A percentile compares a stretch with the other conserved stretches of the same genome.
Evolutionary conservation across 2,888 invertebrate genomes (phyloP).

Genomic region (Cephus runcator): DNA sequence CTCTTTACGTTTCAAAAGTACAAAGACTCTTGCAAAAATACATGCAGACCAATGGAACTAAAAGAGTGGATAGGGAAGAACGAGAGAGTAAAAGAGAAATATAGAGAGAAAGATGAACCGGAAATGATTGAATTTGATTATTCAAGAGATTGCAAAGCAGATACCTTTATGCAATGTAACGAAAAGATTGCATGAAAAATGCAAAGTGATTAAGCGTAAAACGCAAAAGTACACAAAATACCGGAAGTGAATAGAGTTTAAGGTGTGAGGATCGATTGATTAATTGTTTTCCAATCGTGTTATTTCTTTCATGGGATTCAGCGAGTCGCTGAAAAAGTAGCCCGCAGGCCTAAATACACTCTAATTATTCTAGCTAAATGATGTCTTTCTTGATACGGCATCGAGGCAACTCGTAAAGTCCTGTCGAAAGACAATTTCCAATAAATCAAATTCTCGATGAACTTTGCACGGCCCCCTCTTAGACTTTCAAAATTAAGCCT

Average conservation of each 20-base stretch:
- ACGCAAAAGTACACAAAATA: background rate
- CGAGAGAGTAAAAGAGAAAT: background rate
- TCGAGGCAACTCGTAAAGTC: slow-evolving; percentile 8
- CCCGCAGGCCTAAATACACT: slow-evolving; percentile 62
- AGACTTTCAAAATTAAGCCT: background rate
- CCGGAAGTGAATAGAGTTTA: background rate
- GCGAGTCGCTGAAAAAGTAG: slow-evolving; percentile 58
- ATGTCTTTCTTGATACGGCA: background rate
- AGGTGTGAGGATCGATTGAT: background rate
- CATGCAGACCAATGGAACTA: background rate
- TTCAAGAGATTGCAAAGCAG: background rate
- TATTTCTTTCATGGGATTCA: slow-evolving; percentile 48
- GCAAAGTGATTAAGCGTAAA: background rate
- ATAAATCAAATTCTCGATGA: slow-evolving; percentile 5
- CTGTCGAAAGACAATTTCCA: slow-evolving; percentile 5
- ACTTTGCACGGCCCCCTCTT: background rate
- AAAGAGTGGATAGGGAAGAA: slow-evolving; percentile 8
- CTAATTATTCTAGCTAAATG: slow-evolving; percentile 42
- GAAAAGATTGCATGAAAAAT: background rate
- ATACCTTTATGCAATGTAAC: background rate
- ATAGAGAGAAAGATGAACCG: slow-evolving; percentile 4
- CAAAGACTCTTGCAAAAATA: background rate
- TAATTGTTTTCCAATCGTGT: slow-evolving; percentile 23
- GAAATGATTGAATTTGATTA: background rate
- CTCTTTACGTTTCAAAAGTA: background rate